Base-by-base conservation (phyloP, 2,797 vertebrate species). In the Trematomus bernacchii region DNA sequence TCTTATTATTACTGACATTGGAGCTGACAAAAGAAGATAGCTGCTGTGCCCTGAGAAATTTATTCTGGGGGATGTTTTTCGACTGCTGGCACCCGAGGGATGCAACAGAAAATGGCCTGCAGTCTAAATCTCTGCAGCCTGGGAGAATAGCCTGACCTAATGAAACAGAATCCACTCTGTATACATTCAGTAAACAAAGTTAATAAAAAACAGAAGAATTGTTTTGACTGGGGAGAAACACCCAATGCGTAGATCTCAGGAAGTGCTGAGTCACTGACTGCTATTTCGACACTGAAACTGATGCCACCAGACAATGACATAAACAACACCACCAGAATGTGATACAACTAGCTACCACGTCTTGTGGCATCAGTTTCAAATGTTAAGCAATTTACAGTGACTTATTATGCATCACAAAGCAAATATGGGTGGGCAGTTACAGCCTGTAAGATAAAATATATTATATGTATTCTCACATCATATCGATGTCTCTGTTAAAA, bases 11-110 rank as follows among this genome's bases (percentile, higher is more conserved):
- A 79, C 54, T 63, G 58, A 75, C 63, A 89, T 54, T 44, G 40
- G 50, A 71, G 66, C 60, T 73, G 83, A 91, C 78, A 81, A 77
- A 80, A 78, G 51, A 73, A 76, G 78, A 88, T 58, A 46, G 69
- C 76, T 73, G 40, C 23, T 64, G 57, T 52, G 33, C 52, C 62
- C 54, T 73, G 59, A 73, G 64, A 88, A 83, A 85, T 84, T 46
- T 73, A 76, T 74, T 71, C 79, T 79, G 2, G 1, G 30, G 73
- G 77, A 79, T 82, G 57, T 82, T 80, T 80, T 85, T 70, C 8
- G 18, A 67, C 69, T 75, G 69, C 66, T 67, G 60, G 43, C 71
- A 47, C 79, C 70, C 2, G 8, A 59, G 42, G 64, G 76, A 82
- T 52, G 7, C 14, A 13, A 66, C 63, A 77, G 57, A 57, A 74